Evolutionary conservation across 2,888 invertebrate species (phyloP).

Genomic region (Drosophila melanosoma): DNA sequence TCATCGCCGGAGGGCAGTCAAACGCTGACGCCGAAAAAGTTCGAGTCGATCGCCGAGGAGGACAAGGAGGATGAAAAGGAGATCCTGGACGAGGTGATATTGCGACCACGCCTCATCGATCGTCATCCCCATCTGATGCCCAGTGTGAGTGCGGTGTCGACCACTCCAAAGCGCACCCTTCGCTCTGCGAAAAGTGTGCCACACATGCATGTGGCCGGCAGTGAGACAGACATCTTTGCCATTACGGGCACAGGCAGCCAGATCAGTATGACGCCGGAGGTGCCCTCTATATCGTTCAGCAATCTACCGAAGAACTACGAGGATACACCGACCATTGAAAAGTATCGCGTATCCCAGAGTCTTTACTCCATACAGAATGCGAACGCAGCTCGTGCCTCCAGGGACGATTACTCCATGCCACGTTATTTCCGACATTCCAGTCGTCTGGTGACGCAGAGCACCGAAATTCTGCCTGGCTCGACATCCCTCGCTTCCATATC

Average conservation of each 20-base stretch:
- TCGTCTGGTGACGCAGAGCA: constrained; percentile 81
- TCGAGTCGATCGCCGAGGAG: constrained; percentile 82
- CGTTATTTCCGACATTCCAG: constrained; percentile 86
- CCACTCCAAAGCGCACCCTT: constrained; percentile 72
- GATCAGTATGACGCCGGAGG: constrained; percentile 85
- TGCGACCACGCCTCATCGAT: constrained; percentile 82
- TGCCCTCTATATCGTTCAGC: constrained; percentile 85
- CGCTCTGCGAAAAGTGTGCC: constrained; percentile 84
- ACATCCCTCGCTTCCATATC: constrained; percentile 65
- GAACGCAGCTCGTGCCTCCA: constrained; percentile 84
- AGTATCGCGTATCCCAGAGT: constrained; percentile 84
- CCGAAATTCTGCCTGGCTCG: constrained; percentile 75
- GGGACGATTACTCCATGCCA: constrained; percentile 88
- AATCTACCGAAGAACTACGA: constrained; percentile 85
- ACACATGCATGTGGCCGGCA: constrained; percentile 81
- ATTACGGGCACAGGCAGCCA: constrained; percentile 82
- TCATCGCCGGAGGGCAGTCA: constrained; percentile 82
- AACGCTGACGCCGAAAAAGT: constrained; percentile 79
- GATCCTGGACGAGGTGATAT: constrained; percentile 75
- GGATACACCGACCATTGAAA: constrained; percentile 85
- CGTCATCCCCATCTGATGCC: constrained; percentile 78
- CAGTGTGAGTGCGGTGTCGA: constrained; percentile 26
- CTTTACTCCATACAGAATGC: constrained; percentile 86
- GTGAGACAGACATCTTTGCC: constrained; percentile 84
- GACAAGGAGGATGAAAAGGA: constrained; percentile 67